A percentile compares a stretch with the other conserved stretches of the same genome.
phyloP scores from a whole-genome alignment of 2,888 invertebrate genomes.

The Chesias legatella region DNA sequence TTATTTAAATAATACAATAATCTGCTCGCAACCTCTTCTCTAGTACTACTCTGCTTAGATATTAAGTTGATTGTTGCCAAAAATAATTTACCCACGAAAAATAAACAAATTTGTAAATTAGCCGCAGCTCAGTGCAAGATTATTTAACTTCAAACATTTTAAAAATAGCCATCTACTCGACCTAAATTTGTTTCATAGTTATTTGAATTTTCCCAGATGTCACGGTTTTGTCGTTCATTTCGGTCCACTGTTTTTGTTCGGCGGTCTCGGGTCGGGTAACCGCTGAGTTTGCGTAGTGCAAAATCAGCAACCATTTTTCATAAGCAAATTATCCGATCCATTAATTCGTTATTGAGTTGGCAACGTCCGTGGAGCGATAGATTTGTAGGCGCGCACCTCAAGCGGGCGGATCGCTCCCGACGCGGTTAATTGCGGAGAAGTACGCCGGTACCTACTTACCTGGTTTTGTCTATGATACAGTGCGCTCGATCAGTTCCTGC shows the following conservation, averaged over 20 bases:
- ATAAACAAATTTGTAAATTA: conserved; percentile 22
- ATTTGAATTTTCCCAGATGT: conserved; percentile 53
- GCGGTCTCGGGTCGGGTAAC: conserved; percentile 47
- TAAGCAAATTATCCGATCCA: conserved; percentile 44
- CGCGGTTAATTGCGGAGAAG: conserved; percentile 60
- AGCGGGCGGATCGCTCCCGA: conserved; percentile 51
- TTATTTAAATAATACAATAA: too few species aligned
- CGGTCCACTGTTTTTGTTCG: conserved; percentile 50
- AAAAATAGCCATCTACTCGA: conserved; percentile 59
- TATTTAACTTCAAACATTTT: conserved; percentile 50
- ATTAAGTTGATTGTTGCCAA: too few species aligned
- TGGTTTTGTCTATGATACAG: conserved; percentile 55
- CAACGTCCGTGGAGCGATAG: conserved; percentile 56
- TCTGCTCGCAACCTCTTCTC: too few species aligned
- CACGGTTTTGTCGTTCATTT: conserved; percentile 55
- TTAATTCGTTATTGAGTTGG: conserved; percentile 53
- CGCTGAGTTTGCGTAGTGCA: conserved; percentile 34
- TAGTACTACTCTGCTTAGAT: too few species aligned
- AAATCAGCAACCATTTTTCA: conserved; percentile 20
- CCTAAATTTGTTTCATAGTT: conserved; percentile 51
- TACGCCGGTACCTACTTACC: conserved; percentile 36
- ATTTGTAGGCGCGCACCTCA: conserved; percentile 46
- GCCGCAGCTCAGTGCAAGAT: conserved; percentile 36
- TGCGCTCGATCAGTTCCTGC: conserved; percentile 54
- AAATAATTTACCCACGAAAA: conserved; percentile 12